A percentile compares a stretch with the other conserved stretches of the same genome.
phyloP scores from a whole-genome alignment of 2,797 vertebrate species.

The Pangasius larnaudii region DNA sequence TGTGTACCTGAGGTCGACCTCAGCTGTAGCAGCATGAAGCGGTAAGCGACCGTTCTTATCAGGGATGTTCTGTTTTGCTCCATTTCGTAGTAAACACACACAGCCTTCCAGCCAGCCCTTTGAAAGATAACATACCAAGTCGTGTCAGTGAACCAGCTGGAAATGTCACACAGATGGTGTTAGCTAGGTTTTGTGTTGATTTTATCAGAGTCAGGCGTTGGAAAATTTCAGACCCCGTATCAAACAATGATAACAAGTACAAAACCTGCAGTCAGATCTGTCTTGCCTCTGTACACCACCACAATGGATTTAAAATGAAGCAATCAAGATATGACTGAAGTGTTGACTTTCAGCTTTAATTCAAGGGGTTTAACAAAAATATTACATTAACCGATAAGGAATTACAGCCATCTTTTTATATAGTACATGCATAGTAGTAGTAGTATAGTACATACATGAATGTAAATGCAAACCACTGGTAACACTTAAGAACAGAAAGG shows the following conservation, averaged over 20 bases:
- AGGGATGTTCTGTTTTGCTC: constrained; percentile 86
- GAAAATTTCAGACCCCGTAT: background rate
- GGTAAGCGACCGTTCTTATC: constrained; percentile 88
- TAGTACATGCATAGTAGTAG: too few relatives aligned
- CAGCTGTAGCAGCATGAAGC: constrained; percentile 85
- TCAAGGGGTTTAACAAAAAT: too few relatives aligned
- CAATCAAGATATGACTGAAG: too few relatives aligned
- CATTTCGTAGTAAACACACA: constrained; percentile 84
- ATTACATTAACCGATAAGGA: too few relatives aligned
- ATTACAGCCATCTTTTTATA: too few relatives aligned
- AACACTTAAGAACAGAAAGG: too few relatives aligned
- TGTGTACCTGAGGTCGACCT: constrained; percentile 81
- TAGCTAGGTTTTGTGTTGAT: constrained; percentile 13
- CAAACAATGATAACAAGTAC: background rate
- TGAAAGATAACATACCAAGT: constrained; percentile 39
- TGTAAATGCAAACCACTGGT: too few relatives aligned
- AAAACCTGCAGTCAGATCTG: background rate
- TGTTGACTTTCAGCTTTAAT: too few relatives aligned
- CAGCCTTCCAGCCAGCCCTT: constrained; percentile 90
- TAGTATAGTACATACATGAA: too few relatives aligned
- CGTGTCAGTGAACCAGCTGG: constrained; percentile 13
- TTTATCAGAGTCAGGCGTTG: constrained; percentile 6
- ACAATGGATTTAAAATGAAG: too few relatives aligned
- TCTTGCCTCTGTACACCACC: too few relatives aligned
- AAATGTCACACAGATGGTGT: constrained; percentile 9